A percentile compares a stretch with the other conserved stretches of the same genome.
These are phyloP conservation scores for Columba guinea DNA, from an alignment of 2,797 vertebrate species.

Conservation along the genomic window DNA sequence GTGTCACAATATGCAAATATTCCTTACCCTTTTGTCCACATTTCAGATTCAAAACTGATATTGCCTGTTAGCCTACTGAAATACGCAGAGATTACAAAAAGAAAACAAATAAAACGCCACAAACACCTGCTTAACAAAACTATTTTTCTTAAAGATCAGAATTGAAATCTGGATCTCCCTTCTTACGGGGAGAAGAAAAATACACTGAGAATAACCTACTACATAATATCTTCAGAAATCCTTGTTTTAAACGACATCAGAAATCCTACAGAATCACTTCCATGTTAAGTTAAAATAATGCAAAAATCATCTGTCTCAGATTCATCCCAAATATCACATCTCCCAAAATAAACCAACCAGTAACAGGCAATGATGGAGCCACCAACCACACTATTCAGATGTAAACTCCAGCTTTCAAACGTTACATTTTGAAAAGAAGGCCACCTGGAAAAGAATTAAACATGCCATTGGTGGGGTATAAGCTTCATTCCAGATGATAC, in stretches of 20 bases:
- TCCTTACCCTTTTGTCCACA: neutral
- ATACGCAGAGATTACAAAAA: neutral
- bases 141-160: neutral
- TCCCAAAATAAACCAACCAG: neutral
- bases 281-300: neutral
- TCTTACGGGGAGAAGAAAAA: neutral
- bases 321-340: neutral
- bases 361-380: neutral
- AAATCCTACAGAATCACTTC: neutral
- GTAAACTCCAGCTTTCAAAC: neutral
- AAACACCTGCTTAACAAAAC: neutral
- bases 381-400: neutral
- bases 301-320: neutral
- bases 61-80: neutral
- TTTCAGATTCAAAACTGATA: neutral
- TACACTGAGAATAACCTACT: neutral
- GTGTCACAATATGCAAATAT: neutral
- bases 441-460: neutral
- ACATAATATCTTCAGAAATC: neutral
- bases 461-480: neutral
- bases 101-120: neutral
- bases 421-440: neutral
- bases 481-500: neutral
- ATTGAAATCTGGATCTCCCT: neutral
- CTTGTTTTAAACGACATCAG: neutral